A percentile compares a stretch with the other conserved stretches of the same genome.
Conservation (phyloP, 2,888 invertebrate genomes). For the Leptodirus hochenwartii region DNA sequence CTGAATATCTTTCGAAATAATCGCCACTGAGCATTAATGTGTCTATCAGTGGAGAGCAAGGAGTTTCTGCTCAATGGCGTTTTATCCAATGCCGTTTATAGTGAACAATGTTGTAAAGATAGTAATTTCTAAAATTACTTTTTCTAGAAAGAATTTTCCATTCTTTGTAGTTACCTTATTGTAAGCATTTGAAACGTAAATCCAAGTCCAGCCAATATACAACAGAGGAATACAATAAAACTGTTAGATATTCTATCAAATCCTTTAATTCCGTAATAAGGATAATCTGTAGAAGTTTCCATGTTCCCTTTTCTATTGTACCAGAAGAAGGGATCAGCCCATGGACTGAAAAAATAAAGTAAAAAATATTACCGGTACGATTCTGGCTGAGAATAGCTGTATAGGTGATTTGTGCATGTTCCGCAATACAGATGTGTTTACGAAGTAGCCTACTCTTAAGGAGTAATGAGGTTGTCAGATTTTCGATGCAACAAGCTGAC, state of each 20-base stretch:
- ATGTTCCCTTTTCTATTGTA: conserved; percentile 3
- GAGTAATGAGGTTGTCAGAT: no score
- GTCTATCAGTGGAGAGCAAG: no score
- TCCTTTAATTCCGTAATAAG: conserved; percentile 8
- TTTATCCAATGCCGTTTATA: conserved; percentile 2
- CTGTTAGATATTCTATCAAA: conserved; percentile 6
- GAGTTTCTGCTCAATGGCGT: no score
- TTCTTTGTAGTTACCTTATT: conserved; percentile 4
- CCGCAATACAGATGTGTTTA: no score
- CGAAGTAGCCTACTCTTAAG: no score
- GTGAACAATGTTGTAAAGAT: not conserved
- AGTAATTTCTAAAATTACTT: not conserved
- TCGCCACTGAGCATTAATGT: no score
- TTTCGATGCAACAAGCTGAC: no score
- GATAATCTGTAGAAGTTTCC: no score
- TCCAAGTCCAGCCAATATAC: conserved; percentile 3
- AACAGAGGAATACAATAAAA: conserved; percentile 5
- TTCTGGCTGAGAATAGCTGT: no score
- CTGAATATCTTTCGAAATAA: no score
- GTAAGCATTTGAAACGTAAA: conserved; percentile 7
- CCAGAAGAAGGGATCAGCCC: conserved; percentile 6
- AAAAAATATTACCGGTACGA: no score
- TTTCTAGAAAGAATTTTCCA: not conserved
- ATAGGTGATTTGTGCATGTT: no score
- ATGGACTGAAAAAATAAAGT: conserved; percentile 5